These are phyloP conservation scores for Menidia beryllina DNA, from an alignment of 2,113 vertebrate genomes.

Conservation along the genomic window DNA sequence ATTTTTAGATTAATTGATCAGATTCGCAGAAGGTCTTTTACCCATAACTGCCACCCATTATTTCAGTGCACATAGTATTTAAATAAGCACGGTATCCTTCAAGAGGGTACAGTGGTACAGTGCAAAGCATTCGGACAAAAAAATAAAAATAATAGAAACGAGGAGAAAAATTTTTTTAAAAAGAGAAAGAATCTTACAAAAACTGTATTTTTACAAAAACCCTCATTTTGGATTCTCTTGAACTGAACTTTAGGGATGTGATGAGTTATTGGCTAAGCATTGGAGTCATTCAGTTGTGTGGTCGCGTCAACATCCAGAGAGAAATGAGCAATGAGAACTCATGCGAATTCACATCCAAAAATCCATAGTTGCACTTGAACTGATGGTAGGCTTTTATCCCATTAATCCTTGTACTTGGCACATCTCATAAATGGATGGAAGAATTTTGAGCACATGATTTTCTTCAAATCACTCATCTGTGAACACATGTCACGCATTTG, in stretches of 20 bases:
- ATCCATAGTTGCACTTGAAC: background rate
- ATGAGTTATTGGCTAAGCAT: background rate
- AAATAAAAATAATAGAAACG: background rate
- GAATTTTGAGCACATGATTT: too few relatives aligned
- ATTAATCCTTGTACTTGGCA: background rate
- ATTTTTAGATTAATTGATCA: background rate
- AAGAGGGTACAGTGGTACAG: background rate
- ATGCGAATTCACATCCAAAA: background rate
- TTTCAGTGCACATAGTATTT: background rate
- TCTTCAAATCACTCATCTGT: too few relatives aligned
- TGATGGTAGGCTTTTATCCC: background rate
- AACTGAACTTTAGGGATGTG: background rate
- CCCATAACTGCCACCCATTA: background rate
- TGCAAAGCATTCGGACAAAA: background rate
- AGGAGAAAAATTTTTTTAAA: background rate
- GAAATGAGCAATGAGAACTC: background rate
- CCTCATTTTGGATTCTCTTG: background rate
- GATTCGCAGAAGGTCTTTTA: constrained; percentile 3
- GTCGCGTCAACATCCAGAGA: background rate
- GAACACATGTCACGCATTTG: background rate
- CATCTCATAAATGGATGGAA: background rate
- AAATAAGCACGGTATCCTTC: background rate
- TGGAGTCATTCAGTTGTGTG: background rate
- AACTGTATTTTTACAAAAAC: background rate
- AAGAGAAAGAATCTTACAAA: background rate